phyloP scores from a whole-genome alignment of 2,888 invertebrate species.

The Drosophila nr. perissopoda region DNA sequence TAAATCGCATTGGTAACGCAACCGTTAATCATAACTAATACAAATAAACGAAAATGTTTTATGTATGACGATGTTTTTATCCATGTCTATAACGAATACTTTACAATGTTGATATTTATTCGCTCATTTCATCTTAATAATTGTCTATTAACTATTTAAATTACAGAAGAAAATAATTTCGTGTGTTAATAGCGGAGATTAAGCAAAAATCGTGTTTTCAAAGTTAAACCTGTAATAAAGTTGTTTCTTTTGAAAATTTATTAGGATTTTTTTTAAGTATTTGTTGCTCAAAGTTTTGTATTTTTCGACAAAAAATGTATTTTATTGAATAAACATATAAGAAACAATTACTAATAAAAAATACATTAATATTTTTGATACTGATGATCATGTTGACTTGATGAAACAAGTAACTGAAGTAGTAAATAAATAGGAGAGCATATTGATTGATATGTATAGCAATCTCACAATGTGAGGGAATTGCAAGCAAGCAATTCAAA shows the following conservation, averaged over 20 bases:
- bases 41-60: constrained; percentile 37
- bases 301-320: not conserved
- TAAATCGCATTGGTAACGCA: constrained; percentile 83
- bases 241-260: not conserved
- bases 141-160: not conserved
- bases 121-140: not conserved
- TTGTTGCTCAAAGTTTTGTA: not conserved
- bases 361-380: not conserved
- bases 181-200: not conserved
- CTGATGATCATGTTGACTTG: not conserved
- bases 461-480: constrained; percentile 47
- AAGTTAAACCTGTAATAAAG: not conserved
- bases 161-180: not conserved
- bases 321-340: not conserved
- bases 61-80: not conserved
- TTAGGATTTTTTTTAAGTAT: not conserved
- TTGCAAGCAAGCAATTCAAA: constrained; percentile 72
- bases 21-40: constrained; percentile 67
- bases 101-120: not conserved
- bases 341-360: not conserved
- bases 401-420: not conserved
- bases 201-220: not conserved
- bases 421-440: not conserved
- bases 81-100: not conserved
- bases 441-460: constrained; percentile 42